Percentiles rank a stretch among this genome's conserved stretches.
These are phyloP conservation scores for Naja naja DNA, from an alignment of 2,113 vertebrate genomes.

Conservation along the genomic window DNA sequence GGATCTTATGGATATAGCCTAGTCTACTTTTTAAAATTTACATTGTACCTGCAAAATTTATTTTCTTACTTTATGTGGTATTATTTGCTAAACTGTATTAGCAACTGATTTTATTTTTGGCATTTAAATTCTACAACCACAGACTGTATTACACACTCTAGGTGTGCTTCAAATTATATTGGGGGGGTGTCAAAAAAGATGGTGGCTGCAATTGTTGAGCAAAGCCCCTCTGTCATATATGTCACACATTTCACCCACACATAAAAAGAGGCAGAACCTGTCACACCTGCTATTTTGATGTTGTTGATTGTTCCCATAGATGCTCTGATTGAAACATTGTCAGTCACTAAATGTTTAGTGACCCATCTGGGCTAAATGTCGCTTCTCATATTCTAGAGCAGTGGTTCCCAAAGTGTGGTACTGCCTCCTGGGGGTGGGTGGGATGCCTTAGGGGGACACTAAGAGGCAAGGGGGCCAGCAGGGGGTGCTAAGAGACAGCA, in stretches of 20 bases:
- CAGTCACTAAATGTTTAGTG: conserved; percentile 1
- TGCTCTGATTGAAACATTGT: conserved; percentile 8
- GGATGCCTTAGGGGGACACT: too few species aligned
- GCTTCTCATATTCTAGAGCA: accelerated
- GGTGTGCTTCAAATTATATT: conserved; percentile 7
- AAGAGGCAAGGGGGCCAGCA: too few species aligned
- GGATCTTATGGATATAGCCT: not conserved
- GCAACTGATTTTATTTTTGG: conserved; percentile 29
- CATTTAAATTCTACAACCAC: conserved; percentile 10
- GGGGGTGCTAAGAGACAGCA: too few species aligned
- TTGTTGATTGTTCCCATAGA: not conserved
- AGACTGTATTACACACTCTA: accelerated
- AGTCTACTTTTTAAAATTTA: not conserved
- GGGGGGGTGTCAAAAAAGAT: not conserved
- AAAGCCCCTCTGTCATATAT: not conserved
- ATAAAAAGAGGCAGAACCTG: not conserved
- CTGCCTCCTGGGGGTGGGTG: too few species aligned
- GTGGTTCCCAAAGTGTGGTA: too few species aligned
- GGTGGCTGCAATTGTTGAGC: not conserved
- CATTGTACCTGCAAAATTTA: not conserved
- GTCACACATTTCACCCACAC: not conserved
- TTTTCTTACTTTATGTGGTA: conserved; percentile 9
- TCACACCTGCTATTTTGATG: not conserved
- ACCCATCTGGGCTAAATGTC: not conserved
- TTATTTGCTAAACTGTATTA: conserved; percentile 21